These are phyloP conservation scores for Thyatira batis DNA, from an alignment of 2,888 invertebrate genomes.

Conservation along the genomic window DNA sequence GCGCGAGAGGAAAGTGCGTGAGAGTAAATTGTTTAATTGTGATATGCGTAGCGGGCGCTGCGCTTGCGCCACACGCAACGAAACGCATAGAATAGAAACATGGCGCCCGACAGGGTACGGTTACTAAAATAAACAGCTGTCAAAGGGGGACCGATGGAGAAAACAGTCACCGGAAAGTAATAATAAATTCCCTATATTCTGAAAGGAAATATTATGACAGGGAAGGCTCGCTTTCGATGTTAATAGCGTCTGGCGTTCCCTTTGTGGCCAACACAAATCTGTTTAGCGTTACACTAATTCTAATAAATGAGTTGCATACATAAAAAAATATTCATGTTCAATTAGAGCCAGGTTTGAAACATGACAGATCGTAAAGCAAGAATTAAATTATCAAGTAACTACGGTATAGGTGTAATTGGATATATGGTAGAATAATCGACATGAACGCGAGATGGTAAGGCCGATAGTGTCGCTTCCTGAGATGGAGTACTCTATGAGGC, in stretches of 20 bases:
- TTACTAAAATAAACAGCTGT: slow-evolving; percentile 57
- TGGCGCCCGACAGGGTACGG: slow-evolving; percentile 26
- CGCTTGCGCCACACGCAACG: slow-evolving; percentile 52
- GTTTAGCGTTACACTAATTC: not conserved
- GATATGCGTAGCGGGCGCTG: slow-evolving; percentile 52
- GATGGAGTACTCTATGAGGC: slow-evolving; percentile 21
- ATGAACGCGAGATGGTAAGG: slow-evolving; percentile 10
- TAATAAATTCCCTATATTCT: slow-evolving; percentile 38
- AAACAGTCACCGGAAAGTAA: slow-evolving; percentile 48
- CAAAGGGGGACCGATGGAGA: slow-evolving; percentile 37
- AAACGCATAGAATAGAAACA: slow-evolving; percentile 28
- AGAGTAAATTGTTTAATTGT: slow-evolving; percentile 73
- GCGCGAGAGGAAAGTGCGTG: slow-evolving; percentile 63
- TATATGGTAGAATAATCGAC: slow-evolving; percentile 2
- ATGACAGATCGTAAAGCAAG: not conserved
- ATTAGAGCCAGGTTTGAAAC: not conserved
- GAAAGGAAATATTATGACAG: slow-evolving; percentile 46
- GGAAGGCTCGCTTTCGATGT: not conserved
- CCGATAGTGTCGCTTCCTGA: slow-evolving; percentile 30
- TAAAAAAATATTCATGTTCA: not conserved
- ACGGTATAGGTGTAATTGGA: not conserved
- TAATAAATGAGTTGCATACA: not conserved
- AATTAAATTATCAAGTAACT: not conserved
- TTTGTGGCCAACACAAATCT: not conserved
- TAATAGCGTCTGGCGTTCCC: not conserved